These are phyloP conservation scores for Enoplosus armatus DNA, from an alignment of 2,797 vertebrate genomes.

Conservation along the genomic window DNA sequence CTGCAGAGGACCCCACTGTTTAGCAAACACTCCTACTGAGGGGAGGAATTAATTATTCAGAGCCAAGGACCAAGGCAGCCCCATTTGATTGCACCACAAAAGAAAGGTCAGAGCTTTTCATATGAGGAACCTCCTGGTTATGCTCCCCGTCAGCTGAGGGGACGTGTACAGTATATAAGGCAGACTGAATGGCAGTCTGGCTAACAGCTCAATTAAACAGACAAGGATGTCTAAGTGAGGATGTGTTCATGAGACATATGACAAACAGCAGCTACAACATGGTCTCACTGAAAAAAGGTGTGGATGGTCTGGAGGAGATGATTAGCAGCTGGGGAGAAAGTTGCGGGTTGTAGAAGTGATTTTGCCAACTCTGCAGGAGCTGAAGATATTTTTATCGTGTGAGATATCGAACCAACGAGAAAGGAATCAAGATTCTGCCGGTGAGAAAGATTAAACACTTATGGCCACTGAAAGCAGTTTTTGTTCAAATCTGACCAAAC, in stretches of 20 bases:
- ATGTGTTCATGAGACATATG: conserved; percentile 45
- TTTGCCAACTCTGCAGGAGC: conserved; percentile 13
- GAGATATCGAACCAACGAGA: conserved; percentile 3
- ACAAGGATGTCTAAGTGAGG: conserved; percentile 46
- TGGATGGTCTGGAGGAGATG: conserved; percentile 12
- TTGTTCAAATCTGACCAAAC: conserved; percentile 44
- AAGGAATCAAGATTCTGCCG: conserved; percentile 1
- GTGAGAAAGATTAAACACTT: conserved; percentile 33
- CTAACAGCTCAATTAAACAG: conserved; percentile 78
- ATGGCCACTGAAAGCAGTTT: conserved; percentile 26
- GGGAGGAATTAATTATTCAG: conserved; percentile 90
- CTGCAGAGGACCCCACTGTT: conserved; percentile 89
- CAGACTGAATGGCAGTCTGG: conserved; percentile 53
- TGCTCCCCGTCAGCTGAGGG: conserved; percentile 66
- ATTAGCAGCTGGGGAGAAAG: conserved; percentile 33
- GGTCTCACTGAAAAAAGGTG: conserved; percentile 12
- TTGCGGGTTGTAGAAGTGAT: conserved; percentile 9
- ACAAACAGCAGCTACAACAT: conserved; percentile 40
- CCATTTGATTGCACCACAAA: conserved; percentile 86
- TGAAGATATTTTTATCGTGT: conserved; percentile 31
- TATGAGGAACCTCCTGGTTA: conserved; percentile 78
- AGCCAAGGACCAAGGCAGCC: conserved; percentile 84
- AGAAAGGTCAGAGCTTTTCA: conserved; percentile 84
- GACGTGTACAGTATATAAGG: conserved; percentile 56
- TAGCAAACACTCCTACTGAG: conserved; percentile 89